These are phyloP conservation scores for Vombatus ursinus DNA, from an alignment of 2,113 vertebrate genomes.

Conservation along the genomic window DNA sequence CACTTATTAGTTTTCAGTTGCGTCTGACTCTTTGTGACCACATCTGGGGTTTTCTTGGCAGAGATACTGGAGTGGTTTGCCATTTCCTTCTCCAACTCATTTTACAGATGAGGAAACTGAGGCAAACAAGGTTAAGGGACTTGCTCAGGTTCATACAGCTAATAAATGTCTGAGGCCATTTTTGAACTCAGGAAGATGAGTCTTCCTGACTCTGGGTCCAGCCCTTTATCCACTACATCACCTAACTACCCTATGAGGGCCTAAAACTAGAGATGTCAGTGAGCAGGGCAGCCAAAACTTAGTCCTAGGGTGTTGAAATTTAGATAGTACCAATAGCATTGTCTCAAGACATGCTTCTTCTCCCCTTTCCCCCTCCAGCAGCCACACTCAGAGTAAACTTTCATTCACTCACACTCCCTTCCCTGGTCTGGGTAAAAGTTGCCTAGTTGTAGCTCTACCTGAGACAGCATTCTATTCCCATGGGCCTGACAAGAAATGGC, in stretches of 20 bases:
- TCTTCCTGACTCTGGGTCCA: neutral
- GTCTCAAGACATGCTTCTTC: neutral
- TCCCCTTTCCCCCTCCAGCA: neutral
- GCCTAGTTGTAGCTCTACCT: neutral
- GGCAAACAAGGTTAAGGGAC: neutral
- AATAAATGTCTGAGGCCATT: neutral
- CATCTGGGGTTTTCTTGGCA: neutral
- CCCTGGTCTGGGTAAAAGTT: neutral
- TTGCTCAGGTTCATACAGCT: neutral
- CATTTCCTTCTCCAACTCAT: neutral
- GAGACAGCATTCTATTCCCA: neutral
- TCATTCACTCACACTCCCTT: neutral
- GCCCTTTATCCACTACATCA: neutral
- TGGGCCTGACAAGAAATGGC: neutral
- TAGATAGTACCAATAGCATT: neutral
- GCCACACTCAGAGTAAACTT: neutral
- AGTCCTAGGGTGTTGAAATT: neutral
- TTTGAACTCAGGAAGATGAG: neutral
- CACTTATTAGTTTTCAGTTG: neutral
- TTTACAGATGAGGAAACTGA: neutral
- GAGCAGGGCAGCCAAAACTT: neutral
- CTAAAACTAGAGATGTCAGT: neutral
- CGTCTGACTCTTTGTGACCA: neutral
- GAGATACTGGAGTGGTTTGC: neutral
- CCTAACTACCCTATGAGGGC: neutral